A percentile compares a stretch with the other conserved stretches of the same genome.
phyloP scores from a whole-genome alignment of 1,140 invertebrate genomes.

The Macrobrachium rosenbergii region DNA sequence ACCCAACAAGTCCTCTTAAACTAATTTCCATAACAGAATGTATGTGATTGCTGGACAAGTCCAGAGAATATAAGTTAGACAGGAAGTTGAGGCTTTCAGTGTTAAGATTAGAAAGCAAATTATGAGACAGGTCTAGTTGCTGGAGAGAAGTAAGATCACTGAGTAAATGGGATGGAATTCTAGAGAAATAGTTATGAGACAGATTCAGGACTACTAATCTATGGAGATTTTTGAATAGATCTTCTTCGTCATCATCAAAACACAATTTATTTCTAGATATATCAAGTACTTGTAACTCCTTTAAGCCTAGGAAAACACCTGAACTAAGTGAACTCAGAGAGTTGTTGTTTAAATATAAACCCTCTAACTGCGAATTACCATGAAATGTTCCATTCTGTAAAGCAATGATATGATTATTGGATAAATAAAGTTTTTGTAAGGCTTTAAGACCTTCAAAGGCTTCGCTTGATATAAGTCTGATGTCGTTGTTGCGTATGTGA shows the following conservation, averaged over 20 bases:
- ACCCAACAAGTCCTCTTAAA: slow-evolving; percentile 80
- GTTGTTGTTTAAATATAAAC: slow-evolving; percentile 85
- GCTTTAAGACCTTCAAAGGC: slow-evolving; percentile 55
- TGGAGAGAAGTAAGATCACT: slow-evolving; percentile 86
- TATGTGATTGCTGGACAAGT: slow-evolving; percentile 87
- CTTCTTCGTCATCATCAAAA: slow-evolving; percentile 82
- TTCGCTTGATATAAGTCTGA: slow-evolving; percentile 57
- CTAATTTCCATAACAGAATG: slow-evolving; percentile 78
- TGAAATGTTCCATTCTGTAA: slow-evolving; percentile 78
- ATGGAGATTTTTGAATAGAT: slow-evolving; percentile 84
- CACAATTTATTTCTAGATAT: slow-evolving; percentile 86
- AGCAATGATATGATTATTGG: slow-evolving; percentile 82
- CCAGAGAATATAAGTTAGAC: slow-evolving; percentile 87
- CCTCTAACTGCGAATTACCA: slow-evolving; percentile 77
- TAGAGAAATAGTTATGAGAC: slow-evolving; percentile 87
- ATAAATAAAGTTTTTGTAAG: slow-evolving; percentile 72
- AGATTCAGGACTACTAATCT: slow-evolving; percentile 88
- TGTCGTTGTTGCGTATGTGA: slow-evolving; percentile 52
- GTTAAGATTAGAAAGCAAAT: slow-evolving; percentile 84
- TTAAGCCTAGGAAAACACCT: slow-evolving; percentile 80
- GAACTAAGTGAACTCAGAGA: slow-evolving; percentile 81
- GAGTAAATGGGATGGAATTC: slow-evolving; percentile 87
- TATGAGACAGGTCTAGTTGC: slow-evolving; percentile 87
- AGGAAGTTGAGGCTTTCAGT: slow-evolving; percentile 88
- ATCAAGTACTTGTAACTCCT: slow-evolving; percentile 83